phyloP scores from a whole-genome alignment of 30 jellyfish, hydroid and myxozoan species.

The Phacellophora camtschatica region DNA sequence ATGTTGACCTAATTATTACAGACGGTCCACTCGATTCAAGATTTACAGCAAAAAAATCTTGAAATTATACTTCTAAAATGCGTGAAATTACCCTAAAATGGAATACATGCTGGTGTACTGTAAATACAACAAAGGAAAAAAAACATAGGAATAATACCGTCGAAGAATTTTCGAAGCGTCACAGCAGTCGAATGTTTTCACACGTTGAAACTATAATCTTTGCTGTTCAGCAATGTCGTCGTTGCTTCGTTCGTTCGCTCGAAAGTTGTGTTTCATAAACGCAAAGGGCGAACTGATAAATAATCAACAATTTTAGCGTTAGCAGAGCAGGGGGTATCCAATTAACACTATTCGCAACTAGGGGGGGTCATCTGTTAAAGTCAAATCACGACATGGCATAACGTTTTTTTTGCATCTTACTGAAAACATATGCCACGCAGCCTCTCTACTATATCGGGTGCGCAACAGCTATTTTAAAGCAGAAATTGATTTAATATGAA shows the following conservation, averaged over 20 bases:
- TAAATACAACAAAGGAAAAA: neutral
- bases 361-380: too few relatives aligned
- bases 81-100: neutral
- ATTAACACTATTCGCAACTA: neutral
- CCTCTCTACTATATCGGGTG: too few relatives aligned
- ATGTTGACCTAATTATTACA: neutral
- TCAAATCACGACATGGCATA: too few relatives aligned
- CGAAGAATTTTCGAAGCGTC: neutral
- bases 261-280: neutral
- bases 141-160: neutral
- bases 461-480: too few relatives aligned
- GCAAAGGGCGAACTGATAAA: neutral
- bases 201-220: neutral
- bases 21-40: neutral
- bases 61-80: neutral
- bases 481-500: too few relatives aligned
- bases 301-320: neutral
- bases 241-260: slow-evolving; percentile 1
- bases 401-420: too few relatives aligned
- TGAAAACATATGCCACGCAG: too few relatives aligned
- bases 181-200: neutral
- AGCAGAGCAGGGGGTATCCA: neutral
- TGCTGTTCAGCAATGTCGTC: slow-evolving; percentile 39
- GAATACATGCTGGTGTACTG: neutral
- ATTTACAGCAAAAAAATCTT: neutral